A percentile compares a stretch with the other conserved stretches of the same genome.
These are phyloP conservation scores for Gallirallus australis DNA, from an alignment of 2,797 vertebrate genomes.

Conservation along the genomic window DNA sequence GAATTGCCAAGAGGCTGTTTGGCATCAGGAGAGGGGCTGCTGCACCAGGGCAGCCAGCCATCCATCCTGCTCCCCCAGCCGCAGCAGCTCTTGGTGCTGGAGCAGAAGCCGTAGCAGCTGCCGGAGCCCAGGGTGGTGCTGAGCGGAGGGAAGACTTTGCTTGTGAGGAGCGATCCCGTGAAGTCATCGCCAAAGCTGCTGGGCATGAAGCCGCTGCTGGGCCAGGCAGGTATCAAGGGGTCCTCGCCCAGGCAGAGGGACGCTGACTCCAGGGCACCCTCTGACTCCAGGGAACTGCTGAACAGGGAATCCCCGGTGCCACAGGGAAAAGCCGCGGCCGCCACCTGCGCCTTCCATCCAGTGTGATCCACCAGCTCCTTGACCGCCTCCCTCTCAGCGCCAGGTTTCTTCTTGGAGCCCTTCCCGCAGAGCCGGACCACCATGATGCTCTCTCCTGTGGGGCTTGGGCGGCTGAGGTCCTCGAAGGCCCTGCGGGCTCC, in stretches of 20 bases:
- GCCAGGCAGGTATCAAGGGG: background rate
- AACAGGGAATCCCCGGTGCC: slow-evolving; percentile 43
- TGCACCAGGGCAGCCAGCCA: background rate
- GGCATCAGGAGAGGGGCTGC: background rate
- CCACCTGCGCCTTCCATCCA: background rate
- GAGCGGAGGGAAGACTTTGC: background rate
- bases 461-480: slow-evolving; percentile 41
- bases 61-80: background rate
- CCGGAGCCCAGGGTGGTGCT: background rate
- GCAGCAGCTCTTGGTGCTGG: background rate
- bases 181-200: background rate
- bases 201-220: background rate
- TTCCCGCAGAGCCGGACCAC: slow-evolving; percentile 75
- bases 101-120: background rate
- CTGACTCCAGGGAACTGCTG: slow-evolving; percentile 21
- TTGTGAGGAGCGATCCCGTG: background rate
- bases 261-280: background rate
- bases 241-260: background rate
- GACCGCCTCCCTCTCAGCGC: background rate
- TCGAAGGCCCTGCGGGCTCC: slow-evolving; percentile 74
- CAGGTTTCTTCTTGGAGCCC: slow-evolving; percentile 67
- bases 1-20: background rate
- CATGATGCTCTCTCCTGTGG: background rate
- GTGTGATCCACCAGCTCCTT: background rate
- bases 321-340: background rate